Base-by-base conservation (phyloP, 1,140 invertebrate species). In the Brevipalpus yothersi region DNA sequence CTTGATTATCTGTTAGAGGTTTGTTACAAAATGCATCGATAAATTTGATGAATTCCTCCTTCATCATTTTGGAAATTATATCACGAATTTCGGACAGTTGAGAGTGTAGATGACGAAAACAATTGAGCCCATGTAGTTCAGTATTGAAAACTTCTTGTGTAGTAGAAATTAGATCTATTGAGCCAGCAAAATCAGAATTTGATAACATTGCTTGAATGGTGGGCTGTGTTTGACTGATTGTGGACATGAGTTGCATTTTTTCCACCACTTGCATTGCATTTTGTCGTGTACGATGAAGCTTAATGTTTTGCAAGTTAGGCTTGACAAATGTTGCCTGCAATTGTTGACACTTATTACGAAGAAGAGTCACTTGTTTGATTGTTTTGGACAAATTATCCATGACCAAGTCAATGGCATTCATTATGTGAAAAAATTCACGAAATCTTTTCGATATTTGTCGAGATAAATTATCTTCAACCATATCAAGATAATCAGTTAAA, bases 21-120 rank as follows among this genome's bases (percentile, higher is more conserved):
- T 89, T 75, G 72, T 94, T 94, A 41, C 97, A 76, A 72, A 96
- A 91, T 10, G 82, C 78, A 10, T 90, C 85, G 51, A 90, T 81
- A 70, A 91, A 92, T 64, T 83, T 79, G 67, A 86, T 82, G 73
- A 97, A 95, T 71, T 99, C 94, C 54, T 87, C 86, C 56, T 82
- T 82, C 62, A 98, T 77, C 87, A 98, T 93, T 73, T 91, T 92
- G 67, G 95, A 88, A 66, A 98, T 95, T 7, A 94, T 75, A 68
- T 85, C 83, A 67, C 91, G 84, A 80, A 97, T 88, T 78, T 98
- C 94, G 61, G 81, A 83, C n/a, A 99, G 75, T 73, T 98, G 91
- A 53, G 86, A 88, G 63, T 87, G 83, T 63, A 97, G 75, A 75
- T 97, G 90, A 68, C 92, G 83, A 69, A 96, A 92, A 70, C 90